Conservation (phyloP, 2,797 vertebrate genomes). For the Lagorchestes hirsutus region DNA sequence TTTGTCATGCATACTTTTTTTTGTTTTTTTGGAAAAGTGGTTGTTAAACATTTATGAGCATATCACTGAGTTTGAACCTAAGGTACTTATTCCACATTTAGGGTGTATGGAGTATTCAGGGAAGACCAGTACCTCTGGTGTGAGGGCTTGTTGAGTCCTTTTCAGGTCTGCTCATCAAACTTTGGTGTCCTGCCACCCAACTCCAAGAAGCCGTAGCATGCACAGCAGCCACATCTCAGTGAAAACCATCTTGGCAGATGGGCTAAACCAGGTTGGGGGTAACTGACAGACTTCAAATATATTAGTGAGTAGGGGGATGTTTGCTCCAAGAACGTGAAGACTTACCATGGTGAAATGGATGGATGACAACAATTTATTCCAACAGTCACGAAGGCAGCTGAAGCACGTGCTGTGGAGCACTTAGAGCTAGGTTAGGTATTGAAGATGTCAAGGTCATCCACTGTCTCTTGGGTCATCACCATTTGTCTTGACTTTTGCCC, state of each 20-base stretch:
- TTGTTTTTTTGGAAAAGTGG: no score
- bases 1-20: not conserved
- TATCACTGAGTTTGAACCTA: not conserved
- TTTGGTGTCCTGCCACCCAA: no score
- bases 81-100: not conserved
- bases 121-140: not conserved
- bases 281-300: not conserved
- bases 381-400: not conserved
- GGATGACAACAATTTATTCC: not conserved
- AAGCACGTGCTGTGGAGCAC: not conserved
- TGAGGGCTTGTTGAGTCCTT: not conserved
- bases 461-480: not conserved
- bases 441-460: not conserved
- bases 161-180: no score
- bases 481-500: not conserved
- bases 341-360: not conserved
- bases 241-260: not conserved
- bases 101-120: not conserved
- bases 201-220: no score
- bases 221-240: no score
- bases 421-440: not conserved
- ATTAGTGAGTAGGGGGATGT: not conserved
- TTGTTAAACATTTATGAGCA: not conserved
- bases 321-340: not conserved
- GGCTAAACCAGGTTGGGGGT: not conserved